Evolutionary conservation across 2,797 vertebrate genomes (phyloP), one percentile per base, ranked within the genome.

Genomic region (Oreortyx pictus): DNA sequence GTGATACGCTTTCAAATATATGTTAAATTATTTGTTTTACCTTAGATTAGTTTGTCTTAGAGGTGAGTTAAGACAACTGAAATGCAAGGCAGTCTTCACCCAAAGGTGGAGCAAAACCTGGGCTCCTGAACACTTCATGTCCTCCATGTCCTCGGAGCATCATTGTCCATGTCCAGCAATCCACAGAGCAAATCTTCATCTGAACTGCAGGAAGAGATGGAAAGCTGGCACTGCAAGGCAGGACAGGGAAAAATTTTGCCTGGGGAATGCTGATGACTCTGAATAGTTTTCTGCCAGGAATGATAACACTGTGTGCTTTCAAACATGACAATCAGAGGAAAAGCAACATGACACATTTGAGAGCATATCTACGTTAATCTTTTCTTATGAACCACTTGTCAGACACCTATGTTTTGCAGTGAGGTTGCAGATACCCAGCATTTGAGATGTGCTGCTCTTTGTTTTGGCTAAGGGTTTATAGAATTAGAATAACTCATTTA

Each of bases 221-320:
- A 72, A 83, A 61, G 3, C 14, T 24, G 14, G 10, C 13, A 52
- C 7, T 14, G 43, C 17, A 59, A 73, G 75, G 23, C 23, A 65
- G 19, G 4, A 61, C 17, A 66, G 11, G 10, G 15, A 50, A n/a
- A 71, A 20, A 8, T 9, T 85, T 67, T 47, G 64, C 74, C 22
- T 24, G 62, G 43, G 62, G 24, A 7, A 14, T 46, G 22, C n/a
- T 6, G 29, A 33, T 33, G 19, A 24, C 17, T 52, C 20, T 5
- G 33, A 56, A 16, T 7, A 23, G 23, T 15, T 27, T 81, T 27
- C 27, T 86, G 18, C 8, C 44, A 81, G 14, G n/a, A 64, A 3
- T n/a, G 9, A 18, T 16, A 29, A 29, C 4, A 1, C 7, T 6
- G 6, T 1, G 1, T 0, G 0, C 49, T 49, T 83, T 67, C 65